phyloP scores from a whole-genome alignment of 2,797 vertebrate species.

The Taenioides sp. region DNA sequence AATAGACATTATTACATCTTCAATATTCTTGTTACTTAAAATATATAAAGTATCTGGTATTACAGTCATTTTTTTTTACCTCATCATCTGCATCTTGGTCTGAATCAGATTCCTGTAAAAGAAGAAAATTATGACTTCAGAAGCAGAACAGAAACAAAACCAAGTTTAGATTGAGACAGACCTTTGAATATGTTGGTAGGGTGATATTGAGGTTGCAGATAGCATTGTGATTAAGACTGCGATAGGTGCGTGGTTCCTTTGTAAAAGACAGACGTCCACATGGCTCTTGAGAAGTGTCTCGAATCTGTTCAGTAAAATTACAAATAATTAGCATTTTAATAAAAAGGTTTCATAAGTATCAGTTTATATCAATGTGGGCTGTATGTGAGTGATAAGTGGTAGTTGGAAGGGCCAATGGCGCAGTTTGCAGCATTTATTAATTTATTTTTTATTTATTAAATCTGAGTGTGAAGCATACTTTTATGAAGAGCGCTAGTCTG shows the following conservation, averaged over 20 bases:
- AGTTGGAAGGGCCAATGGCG: too few species aligned
- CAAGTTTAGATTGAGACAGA: slow-evolving; percentile 53
- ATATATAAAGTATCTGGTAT: too few species aligned
- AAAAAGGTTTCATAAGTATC: background rate
- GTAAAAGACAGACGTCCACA: slow-evolving; percentile 96
- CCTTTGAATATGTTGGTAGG: slow-evolving; percentile 92
- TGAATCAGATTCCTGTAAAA: slow-evolving; percentile 90
- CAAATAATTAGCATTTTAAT: background rate
- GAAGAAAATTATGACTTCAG: slow-evolving; percentile 2
- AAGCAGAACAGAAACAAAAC: background rate
- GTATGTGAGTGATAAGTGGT: too few species aligned
- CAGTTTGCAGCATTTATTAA: background rate
- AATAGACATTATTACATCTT: slow-evolving; percentile 33
- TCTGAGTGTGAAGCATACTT: slow-evolving; percentile 76
- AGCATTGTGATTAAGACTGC: slow-evolving; percentile 92
- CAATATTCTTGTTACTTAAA: slow-evolving; percentile 1
- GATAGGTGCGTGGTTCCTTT: slow-evolving; percentile 94
- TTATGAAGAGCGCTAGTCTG: slow-evolving; percentile 94
- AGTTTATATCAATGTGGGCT: background rate
- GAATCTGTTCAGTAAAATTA: slow-evolving; percentile 77
- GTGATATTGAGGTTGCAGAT: slow-evolving; percentile 99
- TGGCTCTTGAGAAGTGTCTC: slow-evolving; percentile 94
- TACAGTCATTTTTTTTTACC: slow-evolving; percentile 74
- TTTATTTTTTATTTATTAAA: background rate
- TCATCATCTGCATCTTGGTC: slow-evolving; percentile 96